Percentiles rank a stretch among this genome's conserved stretches.
Conservation (phyloP, 2,797 vertebrate species). For the Australoheros facetus region DNA sequence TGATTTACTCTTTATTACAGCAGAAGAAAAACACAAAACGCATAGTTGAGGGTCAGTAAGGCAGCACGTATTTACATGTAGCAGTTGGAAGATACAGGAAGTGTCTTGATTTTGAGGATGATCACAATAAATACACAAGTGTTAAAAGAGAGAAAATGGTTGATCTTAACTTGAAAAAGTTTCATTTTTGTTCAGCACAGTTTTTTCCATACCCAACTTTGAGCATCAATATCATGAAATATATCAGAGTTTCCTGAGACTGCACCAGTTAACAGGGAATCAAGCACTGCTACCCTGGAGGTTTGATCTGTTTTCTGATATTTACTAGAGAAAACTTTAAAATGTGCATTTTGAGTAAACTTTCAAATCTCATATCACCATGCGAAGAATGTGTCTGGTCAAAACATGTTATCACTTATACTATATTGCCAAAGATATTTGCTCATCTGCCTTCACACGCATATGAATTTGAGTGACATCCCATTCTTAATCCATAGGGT, state of each 20-base stretch:
- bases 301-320: neutral
- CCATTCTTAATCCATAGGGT: no score
- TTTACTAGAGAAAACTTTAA: neutral
- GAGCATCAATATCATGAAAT: neutral
- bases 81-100: neutral
- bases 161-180: neutral
- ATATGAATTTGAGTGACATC: no score
- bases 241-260: neutral
- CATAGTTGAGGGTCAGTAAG: rapidly evolving
- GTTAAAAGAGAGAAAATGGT: neutral
- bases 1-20: neutral
- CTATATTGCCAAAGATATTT: no score
- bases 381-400: neutral
- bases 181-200: neutral
- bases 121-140: neutral
- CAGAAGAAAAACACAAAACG: neutral
- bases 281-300: neutral
- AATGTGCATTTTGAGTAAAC: no score
- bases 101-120: neutral
- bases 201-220: neutral
- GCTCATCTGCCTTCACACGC: no score
- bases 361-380: neutral
- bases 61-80: no score
- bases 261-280: neutral
- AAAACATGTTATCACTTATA: neutral